Conservation (phyloP, 2,113 vertebrate species). For the Rattus norvegicus region DNA sequence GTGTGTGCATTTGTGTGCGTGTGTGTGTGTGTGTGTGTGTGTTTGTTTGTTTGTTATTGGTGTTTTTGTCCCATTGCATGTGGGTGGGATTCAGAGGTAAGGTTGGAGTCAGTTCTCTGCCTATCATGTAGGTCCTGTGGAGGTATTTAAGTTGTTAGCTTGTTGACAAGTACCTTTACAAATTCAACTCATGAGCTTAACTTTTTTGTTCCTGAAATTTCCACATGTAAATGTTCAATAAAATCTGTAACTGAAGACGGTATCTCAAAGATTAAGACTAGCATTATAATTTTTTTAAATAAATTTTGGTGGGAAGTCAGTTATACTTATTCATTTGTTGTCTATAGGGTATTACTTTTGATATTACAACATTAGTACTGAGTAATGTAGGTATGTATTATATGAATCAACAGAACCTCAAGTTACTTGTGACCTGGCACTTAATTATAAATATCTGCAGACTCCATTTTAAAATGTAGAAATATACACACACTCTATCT, state of each 20-base stretch:
- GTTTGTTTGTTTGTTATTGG: too few relatives aligned
- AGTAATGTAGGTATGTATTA: not conserved
- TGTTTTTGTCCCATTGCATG: not conserved
- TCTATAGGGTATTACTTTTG: not conserved
- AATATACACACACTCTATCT: not conserved
- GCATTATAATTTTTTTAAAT: not conserved
- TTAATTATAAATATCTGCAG: not conserved
- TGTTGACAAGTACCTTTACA: not conserved
- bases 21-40: not conserved
- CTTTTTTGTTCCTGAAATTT: not conserved
- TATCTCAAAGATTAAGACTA: not conserved
- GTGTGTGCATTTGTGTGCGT: not conserved
- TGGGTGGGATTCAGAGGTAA: not conserved
- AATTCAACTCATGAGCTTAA: not conserved
- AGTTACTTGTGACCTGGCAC: not conserved
- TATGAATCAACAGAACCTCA: not conserved
- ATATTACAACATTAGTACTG: not conserved
- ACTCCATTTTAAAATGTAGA: not conserved
- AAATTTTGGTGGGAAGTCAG: not conserved
- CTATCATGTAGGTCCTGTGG: not conserved
- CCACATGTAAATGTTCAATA: not conserved
- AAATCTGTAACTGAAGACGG: not conserved
- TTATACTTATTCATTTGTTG: not conserved
- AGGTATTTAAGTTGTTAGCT: not conserved
- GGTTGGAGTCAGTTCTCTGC: not conserved